Conservation (phyloP, 2,113 vertebrate genomes). For the Oriolus oriolus region DNA sequence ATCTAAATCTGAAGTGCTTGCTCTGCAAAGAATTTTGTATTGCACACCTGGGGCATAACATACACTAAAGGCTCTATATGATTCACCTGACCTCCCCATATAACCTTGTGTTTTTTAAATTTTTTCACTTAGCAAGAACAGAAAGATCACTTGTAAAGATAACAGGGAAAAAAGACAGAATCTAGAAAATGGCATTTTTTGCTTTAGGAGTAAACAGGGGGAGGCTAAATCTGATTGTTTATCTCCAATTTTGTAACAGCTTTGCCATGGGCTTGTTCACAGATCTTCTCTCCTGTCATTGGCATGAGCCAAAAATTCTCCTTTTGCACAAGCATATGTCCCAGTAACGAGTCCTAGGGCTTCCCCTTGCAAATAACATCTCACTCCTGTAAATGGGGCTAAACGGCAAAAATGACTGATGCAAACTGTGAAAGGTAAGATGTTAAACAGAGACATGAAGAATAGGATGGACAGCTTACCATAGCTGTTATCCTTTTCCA, state of each 20-base stretch:
- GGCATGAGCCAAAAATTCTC: not conserved
- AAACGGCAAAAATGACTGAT: not conserved
- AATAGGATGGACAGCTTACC: not conserved
- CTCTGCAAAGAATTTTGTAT: conserved; percentile 37
- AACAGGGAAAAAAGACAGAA: conserved; percentile 43
- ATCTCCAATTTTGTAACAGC: conserved; percentile 75
- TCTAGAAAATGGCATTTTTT: conserved; percentile 13
- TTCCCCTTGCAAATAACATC: not conserved
- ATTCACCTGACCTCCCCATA: not conserved
- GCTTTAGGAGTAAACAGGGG: conserved; percentile 76
- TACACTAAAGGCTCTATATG: not conserved
- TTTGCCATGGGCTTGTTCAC: conserved; percentile 65
- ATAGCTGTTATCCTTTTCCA: not conserved
- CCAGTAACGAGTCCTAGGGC: not conserved
- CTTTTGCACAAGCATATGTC: not conserved
- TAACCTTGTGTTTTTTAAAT: conserved; percentile 2
- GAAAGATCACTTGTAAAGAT: conserved; percentile 67
- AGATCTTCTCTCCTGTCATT: conserved; percentile 24
- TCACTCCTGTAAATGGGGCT: not conserved
- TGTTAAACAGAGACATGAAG: not conserved
- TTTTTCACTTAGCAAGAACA: not conserved
- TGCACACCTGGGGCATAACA: not conserved
- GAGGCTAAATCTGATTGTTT: conserved; percentile 75
- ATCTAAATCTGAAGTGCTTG: conserved; percentile 39
- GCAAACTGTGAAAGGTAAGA: not conserved